phyloP scores from a whole-genome alignment of 2,888 invertebrate genomes.

The Melieria crassipennis region DNA sequence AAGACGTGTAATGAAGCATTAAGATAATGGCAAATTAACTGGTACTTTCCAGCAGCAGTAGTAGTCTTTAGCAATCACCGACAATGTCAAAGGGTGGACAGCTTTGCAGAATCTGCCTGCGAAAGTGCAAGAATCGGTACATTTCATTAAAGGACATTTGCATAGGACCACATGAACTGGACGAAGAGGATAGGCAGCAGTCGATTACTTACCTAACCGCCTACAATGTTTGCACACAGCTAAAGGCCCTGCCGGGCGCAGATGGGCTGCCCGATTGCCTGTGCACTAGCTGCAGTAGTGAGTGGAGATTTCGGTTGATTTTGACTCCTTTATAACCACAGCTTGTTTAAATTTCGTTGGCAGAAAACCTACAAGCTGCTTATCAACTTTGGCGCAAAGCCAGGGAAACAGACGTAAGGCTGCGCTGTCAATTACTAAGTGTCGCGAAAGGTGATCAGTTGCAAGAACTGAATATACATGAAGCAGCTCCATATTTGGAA shows the following conservation, averaged over 20 bases:
- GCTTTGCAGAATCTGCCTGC: slow-evolving; percentile 19
- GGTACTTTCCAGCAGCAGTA: background rate
- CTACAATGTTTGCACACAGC: slow-evolving; percentile 47
- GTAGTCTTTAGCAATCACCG: background rate
- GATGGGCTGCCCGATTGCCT: slow-evolving; percentile 47
- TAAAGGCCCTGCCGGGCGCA: slow-evolving; percentile 38
- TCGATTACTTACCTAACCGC: slow-evolving; percentile 42
- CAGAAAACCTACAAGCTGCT: slow-evolving; percentile 42
- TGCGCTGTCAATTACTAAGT: background rate
- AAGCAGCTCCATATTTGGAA: too few species aligned
- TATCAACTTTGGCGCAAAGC: slow-evolving; percentile 43
- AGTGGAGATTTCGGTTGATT: slow-evolving; percentile 23
- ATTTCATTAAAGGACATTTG: slow-evolving; percentile 2
- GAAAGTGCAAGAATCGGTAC: slow-evolving; percentile 9
- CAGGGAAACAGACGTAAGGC: slow-evolving; percentile 33
- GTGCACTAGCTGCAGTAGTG: slow-evolving; percentile 44
- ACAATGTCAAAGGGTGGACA: slow-evolving; percentile 6
- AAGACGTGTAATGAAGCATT: too few species aligned
- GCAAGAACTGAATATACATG: background rate
- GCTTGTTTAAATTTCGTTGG: background rate
- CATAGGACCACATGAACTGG: background rate
- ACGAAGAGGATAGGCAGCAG: background rate
- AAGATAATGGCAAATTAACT: background rate
- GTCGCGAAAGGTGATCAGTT: background rate
- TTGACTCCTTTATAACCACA: background rate